Conservation (phyloP, 2,113 vertebrate species). For the Hystrix brachyura region DNA sequence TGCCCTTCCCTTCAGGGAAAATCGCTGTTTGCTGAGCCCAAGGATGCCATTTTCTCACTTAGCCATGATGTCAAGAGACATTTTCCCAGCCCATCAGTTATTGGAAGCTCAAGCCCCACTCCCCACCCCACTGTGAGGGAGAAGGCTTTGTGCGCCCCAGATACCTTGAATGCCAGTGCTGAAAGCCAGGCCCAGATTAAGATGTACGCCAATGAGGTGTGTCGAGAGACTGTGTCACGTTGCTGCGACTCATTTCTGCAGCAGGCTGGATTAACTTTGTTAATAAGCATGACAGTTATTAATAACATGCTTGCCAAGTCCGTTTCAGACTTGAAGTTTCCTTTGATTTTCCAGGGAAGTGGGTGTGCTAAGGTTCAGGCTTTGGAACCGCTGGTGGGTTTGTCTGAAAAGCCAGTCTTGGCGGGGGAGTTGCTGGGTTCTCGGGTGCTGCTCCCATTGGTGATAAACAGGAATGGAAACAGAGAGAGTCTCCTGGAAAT, state of each 20-base stretch:
- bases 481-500: neutral
- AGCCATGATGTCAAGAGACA: constrained; percentile 2
- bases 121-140: neutral
- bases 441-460: constrained; percentile 24
- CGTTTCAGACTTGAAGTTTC: constrained; percentile 68
- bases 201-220: constrained; percentile 62
- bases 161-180: neutral
- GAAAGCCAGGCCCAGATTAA: constrained; percentile 67
- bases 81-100: constrained; percentile 16
- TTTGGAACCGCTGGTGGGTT: neutral
- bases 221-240: constrained; percentile 35
- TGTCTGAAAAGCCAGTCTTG: constrained; percentile 65
- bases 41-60: neutral
- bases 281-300: constrained; percentile 80
- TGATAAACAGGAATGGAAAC: neutral
- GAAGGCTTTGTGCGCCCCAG: neutral
- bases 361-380: constrained; percentile 50
- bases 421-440: neutral
- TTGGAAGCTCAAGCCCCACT: neutral
- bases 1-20: neutral
- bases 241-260: constrained; percentile 71
- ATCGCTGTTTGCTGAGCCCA: neutral
- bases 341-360: constrained; percentile 53
- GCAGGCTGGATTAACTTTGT: constrained; percentile 71
- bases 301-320: constrained; percentile 76